phyloP scores from a whole-genome alignment of 2,113 vertebrate genomes.

The Uria aalge region DNA sequence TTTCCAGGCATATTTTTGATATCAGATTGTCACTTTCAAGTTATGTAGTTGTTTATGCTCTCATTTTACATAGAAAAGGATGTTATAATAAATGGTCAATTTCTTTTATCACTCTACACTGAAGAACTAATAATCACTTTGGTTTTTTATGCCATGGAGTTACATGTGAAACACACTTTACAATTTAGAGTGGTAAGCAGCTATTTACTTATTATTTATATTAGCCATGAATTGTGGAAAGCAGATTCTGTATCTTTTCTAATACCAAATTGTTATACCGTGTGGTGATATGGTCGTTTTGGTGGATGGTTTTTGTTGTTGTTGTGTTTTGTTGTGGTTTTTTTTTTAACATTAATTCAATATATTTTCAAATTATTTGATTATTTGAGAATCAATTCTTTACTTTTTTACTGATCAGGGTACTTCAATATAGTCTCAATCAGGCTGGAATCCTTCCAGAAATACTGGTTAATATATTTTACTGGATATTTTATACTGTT shows the following conservation, averaged over 20 bases:
- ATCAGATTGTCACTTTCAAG: background rate
- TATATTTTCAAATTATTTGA: background rate
- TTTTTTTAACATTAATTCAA: background rate
- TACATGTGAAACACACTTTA: background rate
- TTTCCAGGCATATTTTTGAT: background rate
- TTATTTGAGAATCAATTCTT: background rate
- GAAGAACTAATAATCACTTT: background rate
- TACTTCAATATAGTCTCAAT: background rate
- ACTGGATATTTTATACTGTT: slow-evolving; percentile 46
- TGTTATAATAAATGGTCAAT: background rate
- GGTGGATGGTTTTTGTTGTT: background rate
- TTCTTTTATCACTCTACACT: background rate
- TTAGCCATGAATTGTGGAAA: background rate
- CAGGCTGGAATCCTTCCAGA: slow-evolving; percentile 39
- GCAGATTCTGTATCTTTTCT: background rate
- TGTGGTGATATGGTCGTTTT: background rate
- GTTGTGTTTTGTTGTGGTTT: too few species aligned
- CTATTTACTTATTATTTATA: background rate
- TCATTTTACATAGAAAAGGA: background rate
- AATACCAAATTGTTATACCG: background rate
- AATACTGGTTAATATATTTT: background rate
- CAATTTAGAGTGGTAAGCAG: background rate
- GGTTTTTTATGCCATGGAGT: background rate
- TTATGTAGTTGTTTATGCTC: background rate
- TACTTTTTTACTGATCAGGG: background rate